phyloP scores from a whole-genome alignment of 2,888 invertebrate genomes.

The Apamea sordens region DNA sequence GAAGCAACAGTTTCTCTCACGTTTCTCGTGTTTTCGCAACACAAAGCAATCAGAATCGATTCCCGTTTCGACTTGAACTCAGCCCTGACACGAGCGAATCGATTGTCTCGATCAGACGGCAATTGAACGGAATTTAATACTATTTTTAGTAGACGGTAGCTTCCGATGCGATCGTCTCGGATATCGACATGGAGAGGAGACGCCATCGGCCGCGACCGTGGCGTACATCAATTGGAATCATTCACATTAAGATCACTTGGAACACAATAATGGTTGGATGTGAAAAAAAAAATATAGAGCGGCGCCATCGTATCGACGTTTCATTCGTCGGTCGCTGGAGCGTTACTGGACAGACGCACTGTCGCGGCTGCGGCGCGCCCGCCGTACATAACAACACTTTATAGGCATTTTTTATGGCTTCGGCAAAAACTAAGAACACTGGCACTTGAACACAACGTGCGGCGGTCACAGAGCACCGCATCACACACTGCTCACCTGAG shows the following conservation, averaged over 20 bases:
- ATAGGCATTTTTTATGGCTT: slow-evolving; percentile 80
- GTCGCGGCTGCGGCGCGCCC: slow-evolving; percentile 75
- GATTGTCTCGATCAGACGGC: slow-evolving; percentile 61
- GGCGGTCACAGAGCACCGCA: slow-evolving; percentile 47
- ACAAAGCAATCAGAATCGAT: slow-evolving; percentile 58
- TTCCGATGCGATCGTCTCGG: slow-evolving; percentile 52
- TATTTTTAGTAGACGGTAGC: slow-evolving; percentile 62
- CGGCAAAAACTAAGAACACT: slow-evolving; percentile 76
- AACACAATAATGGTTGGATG: slow-evolving; percentile 62
- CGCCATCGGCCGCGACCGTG: slow-evolving; percentile 36
- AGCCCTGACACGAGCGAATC: slow-evolving; percentile 57
- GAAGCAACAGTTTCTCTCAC: slow-evolving; percentile 59
- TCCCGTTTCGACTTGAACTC: slow-evolving; percentile 49
- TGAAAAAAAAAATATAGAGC: slow-evolving; percentile 67
- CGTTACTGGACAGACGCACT: slow-evolving; percentile 78
- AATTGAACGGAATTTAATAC: slow-evolving; percentile 63
- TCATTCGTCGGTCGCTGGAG: slow-evolving; percentile 73
- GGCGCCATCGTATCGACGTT: slow-evolving; percentile 82
- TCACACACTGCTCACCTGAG: slow-evolving; percentile 85
- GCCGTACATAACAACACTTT: slow-evolving; percentile 78
- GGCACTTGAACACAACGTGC: slow-evolving; percentile 71
- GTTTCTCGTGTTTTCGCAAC: slow-evolving; percentile 51
- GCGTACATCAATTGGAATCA: slow-evolving; percentile 44
- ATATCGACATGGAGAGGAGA: slow-evolving; percentile 43
- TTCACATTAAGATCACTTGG: slow-evolving; percentile 48